Conservation (phyloP, 2,888 invertebrate genomes). For the Brenthis ino region DNA sequence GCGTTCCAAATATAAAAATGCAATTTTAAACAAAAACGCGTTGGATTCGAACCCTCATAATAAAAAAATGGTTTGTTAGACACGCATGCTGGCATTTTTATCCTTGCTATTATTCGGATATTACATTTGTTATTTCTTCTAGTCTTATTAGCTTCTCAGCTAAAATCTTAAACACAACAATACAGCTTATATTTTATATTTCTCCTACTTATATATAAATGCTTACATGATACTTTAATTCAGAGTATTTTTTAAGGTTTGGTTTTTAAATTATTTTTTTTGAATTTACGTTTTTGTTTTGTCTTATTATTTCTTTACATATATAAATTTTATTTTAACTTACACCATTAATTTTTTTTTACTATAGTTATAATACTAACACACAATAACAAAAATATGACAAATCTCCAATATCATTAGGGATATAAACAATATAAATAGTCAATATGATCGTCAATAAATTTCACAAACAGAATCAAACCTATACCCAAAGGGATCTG, state of each 20-base stretch:
- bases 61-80: conserved; percentile 69
- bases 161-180: background rate
- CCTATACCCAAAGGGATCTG: conserved; percentile 48
- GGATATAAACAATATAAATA: conserved; percentile 56
- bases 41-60: conserved; percentile 72
- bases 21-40: conserved; percentile 80
- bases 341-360: too few relatives aligned
- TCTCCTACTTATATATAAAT: too few relatives aligned
- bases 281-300: too few relatives aligned
- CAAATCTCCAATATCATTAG: conserved; percentile 46
- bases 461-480: conserved; percentile 54
- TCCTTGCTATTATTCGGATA: conserved; percentile 14
- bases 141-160: background rate
- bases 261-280: too few relatives aligned
- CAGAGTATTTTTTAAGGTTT: too few relatives aligned
- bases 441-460: conserved; percentile 69
- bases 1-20: conserved; percentile 82
- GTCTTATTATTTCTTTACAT: too few relatives aligned
- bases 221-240: too few relatives aligned
- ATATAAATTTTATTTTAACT: too few relatives aligned
- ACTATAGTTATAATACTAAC: too few relatives aligned
- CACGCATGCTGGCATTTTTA: conserved; percentile 50
- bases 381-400: background rate
- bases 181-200: too few relatives aligned
- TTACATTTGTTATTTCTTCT: conserved; percentile 4